Evolutionary conservation across 2,888 invertebrate genomes (phyloP).

Genomic region (Torymus texanus): DNA sequence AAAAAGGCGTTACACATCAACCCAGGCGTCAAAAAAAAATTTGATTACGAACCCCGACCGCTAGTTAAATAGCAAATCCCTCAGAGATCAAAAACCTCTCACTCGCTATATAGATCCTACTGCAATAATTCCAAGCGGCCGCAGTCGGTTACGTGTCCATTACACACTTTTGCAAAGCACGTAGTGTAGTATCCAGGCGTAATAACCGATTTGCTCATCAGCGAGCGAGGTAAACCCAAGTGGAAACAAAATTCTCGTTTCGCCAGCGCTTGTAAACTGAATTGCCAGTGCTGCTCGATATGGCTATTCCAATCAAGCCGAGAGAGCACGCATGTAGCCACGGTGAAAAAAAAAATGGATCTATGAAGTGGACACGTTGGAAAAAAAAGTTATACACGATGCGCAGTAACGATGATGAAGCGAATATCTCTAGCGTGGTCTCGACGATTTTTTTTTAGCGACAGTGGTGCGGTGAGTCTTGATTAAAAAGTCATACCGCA

Average conservation of each 20-base stretch:
- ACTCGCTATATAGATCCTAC: too few relatives aligned
- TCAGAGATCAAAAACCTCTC: too few relatives aligned
- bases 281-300: conserved; percentile 34
- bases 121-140: too few relatives aligned
- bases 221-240: neutral
- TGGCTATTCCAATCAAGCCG: conserved; percentile 52
- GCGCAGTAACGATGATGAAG: neutral
- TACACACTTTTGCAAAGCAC: conserved; percentile 24
- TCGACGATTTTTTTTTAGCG: too few relatives aligned
- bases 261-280: conserved; percentile 46
- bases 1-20: too few relatives aligned
- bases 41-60: too few relatives aligned
- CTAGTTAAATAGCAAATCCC: too few relatives aligned
- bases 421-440: too few relatives aligned
- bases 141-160: neutral
- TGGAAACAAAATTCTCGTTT: conserved; percentile 20
- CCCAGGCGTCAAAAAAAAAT: too few relatives aligned
- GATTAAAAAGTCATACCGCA: too few relatives aligned
- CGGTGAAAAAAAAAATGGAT: neutral
- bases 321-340: neutral
- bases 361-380: neutral
- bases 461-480: too few relatives aligned
- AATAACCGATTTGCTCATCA: conserved; percentile 44
- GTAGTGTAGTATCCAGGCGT: neutral
- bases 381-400: neutral